phyloP scores from a whole-genome alignment of 1,140 invertebrate species.

The Panonychus citri region DNA sequence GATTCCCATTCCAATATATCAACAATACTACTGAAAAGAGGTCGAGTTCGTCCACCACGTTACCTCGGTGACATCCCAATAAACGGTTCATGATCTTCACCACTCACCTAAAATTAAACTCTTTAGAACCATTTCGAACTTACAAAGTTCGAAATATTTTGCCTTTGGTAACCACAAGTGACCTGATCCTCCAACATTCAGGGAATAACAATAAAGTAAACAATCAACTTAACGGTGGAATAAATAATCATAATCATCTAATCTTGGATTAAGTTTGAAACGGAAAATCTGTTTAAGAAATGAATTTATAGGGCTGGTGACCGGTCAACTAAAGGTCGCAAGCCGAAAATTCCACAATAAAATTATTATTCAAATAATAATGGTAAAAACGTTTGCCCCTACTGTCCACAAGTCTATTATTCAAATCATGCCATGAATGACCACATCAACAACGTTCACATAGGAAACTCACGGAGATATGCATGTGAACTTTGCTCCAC shows the following conservation, averaged over 20 bases:
- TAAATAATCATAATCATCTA: background rate
- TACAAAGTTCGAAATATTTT: background rate
- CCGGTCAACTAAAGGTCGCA: background rate
- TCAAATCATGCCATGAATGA: slow-evolving; percentile 10
- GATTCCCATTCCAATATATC: background rate
- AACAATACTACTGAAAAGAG: background rate
- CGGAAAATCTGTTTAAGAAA: background rate
- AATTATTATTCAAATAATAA: background rate
- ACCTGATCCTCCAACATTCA: too few species aligned
- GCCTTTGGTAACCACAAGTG: background rate
- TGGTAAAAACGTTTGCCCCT: slow-evolving; percentile 8
- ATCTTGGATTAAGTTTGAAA: background rate
- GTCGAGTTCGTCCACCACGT: slow-evolving; percentile 7
- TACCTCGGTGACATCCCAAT: background rate
- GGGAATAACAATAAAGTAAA: too few species aligned
- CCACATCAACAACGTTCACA: slow-evolving; percentile 15
- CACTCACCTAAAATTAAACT: background rate
- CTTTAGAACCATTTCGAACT: background rate
- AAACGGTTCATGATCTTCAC: background rate
- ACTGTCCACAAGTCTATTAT: slow-evolving; percentile 12
- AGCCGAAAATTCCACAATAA: background rate
- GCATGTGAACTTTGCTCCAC: slow-evolving; percentile 17
- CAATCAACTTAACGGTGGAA: background rate
- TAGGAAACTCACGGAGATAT: slow-evolving; percentile 16
- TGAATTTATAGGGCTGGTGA: background rate